Conservation (phyloP, 2,797 vertebrate species). For the Lutjanus argentimaculatus region DNA sequence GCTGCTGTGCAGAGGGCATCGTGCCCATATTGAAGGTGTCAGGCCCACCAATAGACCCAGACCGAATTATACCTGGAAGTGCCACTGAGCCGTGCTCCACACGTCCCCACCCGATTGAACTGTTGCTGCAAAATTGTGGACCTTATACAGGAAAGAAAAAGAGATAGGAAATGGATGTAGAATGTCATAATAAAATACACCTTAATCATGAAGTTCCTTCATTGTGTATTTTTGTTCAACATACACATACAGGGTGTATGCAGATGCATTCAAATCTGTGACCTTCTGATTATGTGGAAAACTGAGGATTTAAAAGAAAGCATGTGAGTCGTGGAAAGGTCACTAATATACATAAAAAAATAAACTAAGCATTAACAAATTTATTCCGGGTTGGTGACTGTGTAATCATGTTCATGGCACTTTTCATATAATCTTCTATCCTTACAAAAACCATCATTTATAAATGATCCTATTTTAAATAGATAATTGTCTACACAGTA, state of each 20-base stretch:
- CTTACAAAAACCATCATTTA: neutral
- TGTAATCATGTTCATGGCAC: neutral
- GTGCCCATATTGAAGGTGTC: conserved; percentile 95
- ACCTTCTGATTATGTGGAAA: neutral
- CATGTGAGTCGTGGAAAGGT: neutral
- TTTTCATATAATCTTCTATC: conserved; percentile 3
- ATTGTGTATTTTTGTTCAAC: neutral
- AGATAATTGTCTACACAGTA: neutral
- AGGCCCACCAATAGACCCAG: conserved; percentile 92
- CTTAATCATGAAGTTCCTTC: neutral
- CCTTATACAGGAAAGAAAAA: conserved; percentile 71
- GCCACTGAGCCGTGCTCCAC: conserved; percentile 96
- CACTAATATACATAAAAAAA: neutral
- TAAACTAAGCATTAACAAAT: neutral
- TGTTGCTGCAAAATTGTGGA: conserved; percentile 98
- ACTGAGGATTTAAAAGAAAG: conserved; percentile 7
- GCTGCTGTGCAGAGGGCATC: conserved; percentile 97
- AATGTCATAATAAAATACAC: conserved; percentile 1
- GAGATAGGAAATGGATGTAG: neutral
- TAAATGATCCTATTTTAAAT: neutral
- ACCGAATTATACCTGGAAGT: conserved; percentile 95
- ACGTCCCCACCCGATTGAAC: conserved; percentile 94
- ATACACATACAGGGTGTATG: neutral
- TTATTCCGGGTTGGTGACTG: neutral
- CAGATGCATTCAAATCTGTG: neutral